Conservation (phyloP, 2,797 vertebrate species). For the Falco berigora region DNA sequence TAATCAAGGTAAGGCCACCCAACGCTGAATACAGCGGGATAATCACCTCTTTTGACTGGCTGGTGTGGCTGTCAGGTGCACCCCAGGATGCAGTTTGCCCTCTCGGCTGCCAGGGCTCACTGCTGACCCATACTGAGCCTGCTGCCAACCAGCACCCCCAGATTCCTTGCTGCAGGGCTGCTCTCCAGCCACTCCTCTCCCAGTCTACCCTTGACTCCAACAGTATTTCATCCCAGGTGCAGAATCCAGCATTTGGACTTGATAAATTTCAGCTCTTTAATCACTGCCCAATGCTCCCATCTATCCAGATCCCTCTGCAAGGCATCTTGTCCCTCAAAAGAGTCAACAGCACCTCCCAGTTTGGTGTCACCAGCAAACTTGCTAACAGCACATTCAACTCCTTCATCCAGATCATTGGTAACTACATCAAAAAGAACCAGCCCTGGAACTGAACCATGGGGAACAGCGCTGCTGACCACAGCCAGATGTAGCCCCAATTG, state of each 20-base stretch:
- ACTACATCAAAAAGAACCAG: not conserved
- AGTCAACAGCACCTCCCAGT: too few species aligned
- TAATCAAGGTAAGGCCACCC: accelerated
- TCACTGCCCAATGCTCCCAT: too few species aligned
- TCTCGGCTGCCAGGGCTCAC: not conserved
- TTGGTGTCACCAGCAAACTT: not conserved
- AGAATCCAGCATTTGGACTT: not conserved
- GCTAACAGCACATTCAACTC: too few species aligned
- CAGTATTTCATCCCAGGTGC: not conserved
- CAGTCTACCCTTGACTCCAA: not conserved
- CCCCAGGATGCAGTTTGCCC: not conserved
- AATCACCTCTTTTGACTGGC: not conserved
- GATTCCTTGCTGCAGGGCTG: not conserved
- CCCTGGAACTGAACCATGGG: too few species aligned
- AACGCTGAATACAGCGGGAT: not conserved
- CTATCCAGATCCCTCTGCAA: too few species aligned
- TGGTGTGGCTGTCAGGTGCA: not conserved
- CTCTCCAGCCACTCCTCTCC: not conserved
- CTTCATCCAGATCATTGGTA: not conserved
- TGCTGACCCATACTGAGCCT: too few species aligned
- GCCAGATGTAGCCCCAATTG: too few species aligned
- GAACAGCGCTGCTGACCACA: too few species aligned
- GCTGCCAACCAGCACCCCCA: not conserved
- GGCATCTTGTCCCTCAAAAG: too few species aligned
- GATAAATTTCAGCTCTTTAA: not conserved